phyloP scores from a whole-genome alignment of 2,797 vertebrate species.

The Ammospiza maritima region DNA sequence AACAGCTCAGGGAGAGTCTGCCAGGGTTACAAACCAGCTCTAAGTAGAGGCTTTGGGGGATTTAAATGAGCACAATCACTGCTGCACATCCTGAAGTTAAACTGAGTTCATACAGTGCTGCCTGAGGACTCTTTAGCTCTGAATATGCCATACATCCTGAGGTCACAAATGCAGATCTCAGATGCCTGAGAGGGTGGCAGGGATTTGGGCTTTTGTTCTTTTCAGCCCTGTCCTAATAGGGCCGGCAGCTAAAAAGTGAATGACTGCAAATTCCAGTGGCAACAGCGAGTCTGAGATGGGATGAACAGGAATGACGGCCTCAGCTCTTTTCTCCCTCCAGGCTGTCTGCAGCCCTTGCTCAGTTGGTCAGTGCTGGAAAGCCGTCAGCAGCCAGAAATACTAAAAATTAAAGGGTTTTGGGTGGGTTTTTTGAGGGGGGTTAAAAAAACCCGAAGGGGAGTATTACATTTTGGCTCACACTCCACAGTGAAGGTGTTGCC shows the following conservation, averaged over 20 bases:
- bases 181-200: not conserved
- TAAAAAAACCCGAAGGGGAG: fast-evolving
- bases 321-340: conserved; percentile 44
- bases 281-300: conserved; percentile 1
- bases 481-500: not conserved
- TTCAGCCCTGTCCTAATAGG: not conserved
- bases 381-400: not conserved
- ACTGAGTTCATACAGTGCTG: not conserved
- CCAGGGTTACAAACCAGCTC: not conserved
- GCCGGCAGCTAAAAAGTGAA: conserved; percentile 14
- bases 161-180: not conserved
- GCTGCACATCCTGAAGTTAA: not conserved
- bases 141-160: not conserved
- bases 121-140: not conserved
- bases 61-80: not conserved
- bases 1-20: not conserved
- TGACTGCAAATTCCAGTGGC: conserved; percentile 47
- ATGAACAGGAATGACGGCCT: conserved; percentile 40
- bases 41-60: not conserved
- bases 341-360: conserved; percentile 18
- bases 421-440: not conserved
- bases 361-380: not conserved
- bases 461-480: not conserved
- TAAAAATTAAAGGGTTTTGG: not conserved
- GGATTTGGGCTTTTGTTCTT: not conserved